Base-by-base conservation (phyloP, 2,888 invertebrate genomes). In the Ceraclea dissimilis region DNA sequence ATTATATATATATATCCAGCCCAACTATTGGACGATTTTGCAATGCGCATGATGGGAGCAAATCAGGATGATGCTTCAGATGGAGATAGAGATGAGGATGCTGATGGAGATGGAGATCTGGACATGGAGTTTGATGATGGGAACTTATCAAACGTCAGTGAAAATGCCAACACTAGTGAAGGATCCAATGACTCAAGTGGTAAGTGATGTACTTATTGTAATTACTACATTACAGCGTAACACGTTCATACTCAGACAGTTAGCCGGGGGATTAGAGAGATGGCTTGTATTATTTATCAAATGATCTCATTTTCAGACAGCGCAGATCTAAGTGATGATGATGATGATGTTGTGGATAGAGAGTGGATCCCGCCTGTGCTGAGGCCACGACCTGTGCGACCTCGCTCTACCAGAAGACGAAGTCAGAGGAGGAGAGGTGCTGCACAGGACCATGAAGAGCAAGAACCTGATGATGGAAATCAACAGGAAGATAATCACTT, bases 61-160 rank as follows among this genome's bases (percentile, higher is more conserved):
- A 31, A 46, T 8, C 49, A 43, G 10, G 48, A 50, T 6, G 49
- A 51, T 2, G 43, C 19, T 6, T 33, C 43, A 11, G 69, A 66
- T 63, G 70, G 71, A 1, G 71, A 65, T 1, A 70, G 68, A 47
- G 69, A 68, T 18, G 67, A 26, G 8, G 54, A 49, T 20, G 49
- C 4, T 2, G 49, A 49, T 21, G 22, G 8, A 5, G 26, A 49
- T 8, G n/a, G 8, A 8, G 49, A 49, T 22, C n/a, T n/a, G 21
- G 49, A 49, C 21, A 20, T n/a, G 16, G 49, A 49, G 2, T n/a
- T 4, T 17, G 49, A 49, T 26, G 49, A 49, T 49, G 49, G 22
- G 6, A 49, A 49, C n/a, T 26, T 49, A 2, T 49, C 49, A 11
- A 49, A 49, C n/a, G 4, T 49, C 26, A 49, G 49, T 20, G 49